Percentiles rank a stretch among this genome's conserved stretches.
Evolutionary conservation across 2,888 invertebrate species (phyloP).

Genomic region (Phragmatobia fuliginosa): DNA sequence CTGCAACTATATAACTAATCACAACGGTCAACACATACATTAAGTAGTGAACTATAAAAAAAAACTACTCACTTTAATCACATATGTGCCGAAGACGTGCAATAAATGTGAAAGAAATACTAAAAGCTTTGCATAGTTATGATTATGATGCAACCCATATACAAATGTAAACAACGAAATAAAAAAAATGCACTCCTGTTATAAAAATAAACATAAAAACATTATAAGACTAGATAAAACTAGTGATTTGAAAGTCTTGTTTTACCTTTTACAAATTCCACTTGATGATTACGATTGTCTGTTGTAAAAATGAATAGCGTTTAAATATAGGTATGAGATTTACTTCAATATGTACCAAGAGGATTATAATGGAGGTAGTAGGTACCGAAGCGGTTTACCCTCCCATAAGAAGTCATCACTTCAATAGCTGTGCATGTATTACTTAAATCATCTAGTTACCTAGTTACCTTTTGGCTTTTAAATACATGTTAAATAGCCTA

Average conservation of each 20-base stretch:
- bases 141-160: not conserved
- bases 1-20: not conserved
- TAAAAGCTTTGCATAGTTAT: not conserved
- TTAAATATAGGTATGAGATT: not conserved
- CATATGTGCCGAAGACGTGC: not conserved
- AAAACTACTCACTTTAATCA: not conserved
- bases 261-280: constrained; percentile 55
- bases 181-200: not conserved
- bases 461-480: not conserved
- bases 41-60: not conserved
- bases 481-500: no score
- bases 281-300: constrained; percentile 62
- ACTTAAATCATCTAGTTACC: no score
- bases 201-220: constrained; percentile 6
- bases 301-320: constrained; percentile 30
- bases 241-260: not conserved
- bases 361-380: no score
- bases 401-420: no score
- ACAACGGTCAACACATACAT: not conserved
- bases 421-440: no score
- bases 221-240: not conserved
- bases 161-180: not conserved
- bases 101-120: not conserved
- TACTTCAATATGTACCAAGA: not conserved
- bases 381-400: no score